Conservation (phyloP, 1,140 invertebrate genomes). For the Pseudoatta argentina region DNA sequence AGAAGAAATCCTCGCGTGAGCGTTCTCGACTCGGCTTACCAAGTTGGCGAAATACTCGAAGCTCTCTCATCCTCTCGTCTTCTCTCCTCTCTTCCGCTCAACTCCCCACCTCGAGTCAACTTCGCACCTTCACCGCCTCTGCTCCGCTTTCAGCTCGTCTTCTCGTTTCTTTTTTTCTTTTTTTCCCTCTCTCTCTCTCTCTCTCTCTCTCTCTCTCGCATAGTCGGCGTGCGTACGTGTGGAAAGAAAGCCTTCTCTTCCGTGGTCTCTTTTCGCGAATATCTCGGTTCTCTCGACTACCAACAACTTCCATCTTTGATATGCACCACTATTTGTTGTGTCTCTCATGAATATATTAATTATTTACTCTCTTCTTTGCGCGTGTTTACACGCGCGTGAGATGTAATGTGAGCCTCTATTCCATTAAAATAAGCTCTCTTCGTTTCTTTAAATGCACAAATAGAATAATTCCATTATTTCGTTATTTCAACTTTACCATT, state of each 20-base stretch:
- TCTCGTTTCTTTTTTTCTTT: slow-evolving; percentile 6
- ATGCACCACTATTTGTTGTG: slow-evolving; percentile 19
- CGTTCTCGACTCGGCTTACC: slow-evolving; percentile 81
- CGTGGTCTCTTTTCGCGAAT: slow-evolving; percentile 44
- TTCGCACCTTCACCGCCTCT: slow-evolving; percentile 60
- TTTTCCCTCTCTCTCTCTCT: neutral
- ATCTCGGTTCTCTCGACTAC: slow-evolving; percentile 36
- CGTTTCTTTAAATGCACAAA: neutral
- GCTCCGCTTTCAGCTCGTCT: slow-evolving; percentile 35
- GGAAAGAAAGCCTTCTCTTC: slow-evolving; percentile 58
- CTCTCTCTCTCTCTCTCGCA: slow-evolving; percentile 20
- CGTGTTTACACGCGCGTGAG: slow-evolving; percentile 10
- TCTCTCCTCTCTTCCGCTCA: slow-evolving; percentile 54
- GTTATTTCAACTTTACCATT: neutral
- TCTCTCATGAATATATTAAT: slow-evolving; percentile 41
- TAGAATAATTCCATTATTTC: neutral
- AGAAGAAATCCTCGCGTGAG: slow-evolving; percentile 78
- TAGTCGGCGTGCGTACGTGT: slow-evolving; percentile 71
- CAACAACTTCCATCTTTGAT: slow-evolving; percentile 41
- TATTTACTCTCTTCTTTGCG: slow-evolving; percentile 11
- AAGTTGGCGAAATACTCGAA: slow-evolving; percentile 81
- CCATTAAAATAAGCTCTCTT: neutral
- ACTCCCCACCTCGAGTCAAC: slow-evolving; percentile 54
- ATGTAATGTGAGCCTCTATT: neutral
- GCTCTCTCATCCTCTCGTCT: slow-evolving; percentile 69